Conservation (phyloP, 1,140 invertebrate genomes). For the Drosophila repleta region DNA sequence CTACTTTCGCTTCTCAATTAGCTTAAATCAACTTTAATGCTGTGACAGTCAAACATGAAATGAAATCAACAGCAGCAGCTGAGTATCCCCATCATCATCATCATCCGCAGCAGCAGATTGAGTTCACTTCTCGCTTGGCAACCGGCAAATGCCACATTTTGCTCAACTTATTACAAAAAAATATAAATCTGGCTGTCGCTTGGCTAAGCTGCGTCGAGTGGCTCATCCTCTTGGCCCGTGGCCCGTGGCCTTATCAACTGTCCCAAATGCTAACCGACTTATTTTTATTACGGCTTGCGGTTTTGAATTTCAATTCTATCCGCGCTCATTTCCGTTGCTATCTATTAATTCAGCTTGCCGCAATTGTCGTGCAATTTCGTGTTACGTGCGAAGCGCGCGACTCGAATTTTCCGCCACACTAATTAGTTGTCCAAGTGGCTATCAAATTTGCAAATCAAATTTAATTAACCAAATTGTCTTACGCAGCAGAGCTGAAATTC, state of each 20-base stretch:
- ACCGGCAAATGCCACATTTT: slow-evolving; percentile 33
- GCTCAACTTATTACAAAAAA: slow-evolving; percentile 34
- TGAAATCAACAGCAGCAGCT: slow-evolving; percentile 40
- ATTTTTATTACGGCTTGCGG: slow-evolving; percentile 36
- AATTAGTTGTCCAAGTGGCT: slow-evolving; percentile 44
- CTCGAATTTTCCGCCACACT: background rate
- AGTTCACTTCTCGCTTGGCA: slow-evolving; percentile 17
- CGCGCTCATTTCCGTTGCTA: slow-evolving; percentile 11
- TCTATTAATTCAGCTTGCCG: background rate
- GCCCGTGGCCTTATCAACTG: slow-evolving; percentile 78
- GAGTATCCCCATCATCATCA: slow-evolving; percentile 5
- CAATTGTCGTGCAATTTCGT: slow-evolving; percentile 30
- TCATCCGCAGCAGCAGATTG: background rate
- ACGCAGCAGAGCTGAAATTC: background rate
- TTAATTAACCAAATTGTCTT: slow-evolving; percentile 30
- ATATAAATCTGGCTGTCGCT: slow-evolving; percentile 33
- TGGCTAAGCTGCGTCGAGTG: slow-evolving; percentile 42
- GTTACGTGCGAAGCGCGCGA: background rate
- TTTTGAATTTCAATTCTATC: slow-evolving; percentile 51
- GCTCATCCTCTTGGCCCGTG: slow-evolving; percentile 41
- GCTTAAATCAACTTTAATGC: slow-evolving; percentile 50
- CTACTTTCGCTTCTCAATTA: slow-evolving; percentile 52
- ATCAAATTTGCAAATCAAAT: slow-evolving; percentile 42
- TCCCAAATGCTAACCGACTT: slow-evolving; percentile 49
- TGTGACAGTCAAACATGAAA: slow-evolving; percentile 52